Conservation (phyloP, 2,888 invertebrate genomes). For the Therioaphis trifolii region DNA sequence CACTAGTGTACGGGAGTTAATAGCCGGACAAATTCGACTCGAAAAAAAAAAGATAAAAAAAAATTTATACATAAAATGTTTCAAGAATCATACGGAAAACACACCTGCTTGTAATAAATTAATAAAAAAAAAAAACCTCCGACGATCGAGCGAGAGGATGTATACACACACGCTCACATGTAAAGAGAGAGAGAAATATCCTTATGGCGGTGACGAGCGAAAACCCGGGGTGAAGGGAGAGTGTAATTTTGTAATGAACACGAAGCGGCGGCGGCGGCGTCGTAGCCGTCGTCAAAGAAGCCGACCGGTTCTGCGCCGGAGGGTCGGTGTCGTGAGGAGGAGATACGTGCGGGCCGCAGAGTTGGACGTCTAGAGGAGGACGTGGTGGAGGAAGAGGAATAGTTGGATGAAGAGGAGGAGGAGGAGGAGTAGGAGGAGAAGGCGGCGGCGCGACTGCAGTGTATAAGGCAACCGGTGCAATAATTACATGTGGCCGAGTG, state of each 20-base stretch:
- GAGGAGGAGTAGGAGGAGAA: neutral
- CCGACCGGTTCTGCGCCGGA: slow-evolving; percentile 53
- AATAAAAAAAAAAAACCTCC: slow-evolving; percentile 38
- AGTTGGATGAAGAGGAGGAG: neutral
- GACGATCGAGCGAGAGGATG: neutral
- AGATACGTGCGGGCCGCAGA: too few species aligned
- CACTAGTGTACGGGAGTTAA: slow-evolving; percentile 18
- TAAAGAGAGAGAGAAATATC: neutral
- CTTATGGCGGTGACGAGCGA: slow-evolving; percentile 17
- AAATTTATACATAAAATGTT: slow-evolving; percentile 18
- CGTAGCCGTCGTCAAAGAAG: slow-evolving; percentile 55
- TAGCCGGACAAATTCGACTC: slow-evolving; percentile 19
- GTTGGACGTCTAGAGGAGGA: too few species aligned
- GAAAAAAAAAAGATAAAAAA: neutral
- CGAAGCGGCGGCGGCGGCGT: slow-evolving; percentile 52
- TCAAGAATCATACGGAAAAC: slow-evolving; percentile 51
- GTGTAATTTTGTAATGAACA: slow-evolving; percentile 62
- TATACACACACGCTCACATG: too few species aligned
- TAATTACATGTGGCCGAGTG: slow-evolving; percentile 58
- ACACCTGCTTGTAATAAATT: slow-evolving; percentile 59
- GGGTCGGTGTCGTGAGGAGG: neutral
- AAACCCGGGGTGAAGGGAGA: slow-evolving; percentile 29
- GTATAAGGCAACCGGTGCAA: slow-evolving; percentile 60
- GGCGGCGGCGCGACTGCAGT: neutral
- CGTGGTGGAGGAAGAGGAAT: neutral